These are phyloP conservation scores for Mythimna ferrago DNA, from an alignment of 2,888 invertebrate genomes.

Conservation along the genomic window DNA sequence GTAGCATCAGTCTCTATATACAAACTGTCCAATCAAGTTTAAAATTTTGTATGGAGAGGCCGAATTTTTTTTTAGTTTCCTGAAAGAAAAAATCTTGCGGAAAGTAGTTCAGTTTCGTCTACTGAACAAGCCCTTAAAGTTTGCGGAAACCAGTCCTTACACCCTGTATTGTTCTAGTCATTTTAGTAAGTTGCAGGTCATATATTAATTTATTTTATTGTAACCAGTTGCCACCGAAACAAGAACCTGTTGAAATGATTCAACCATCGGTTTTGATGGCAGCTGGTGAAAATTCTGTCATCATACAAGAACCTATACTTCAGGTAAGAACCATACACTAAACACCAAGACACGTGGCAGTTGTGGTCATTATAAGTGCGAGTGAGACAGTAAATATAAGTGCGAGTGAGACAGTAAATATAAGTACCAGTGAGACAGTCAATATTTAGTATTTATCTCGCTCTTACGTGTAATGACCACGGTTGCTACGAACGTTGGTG, in stretches of 20 bases:
- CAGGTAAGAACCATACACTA: constrained; percentile 70
- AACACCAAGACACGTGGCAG: neutral
- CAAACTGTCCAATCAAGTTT: too few species aligned
- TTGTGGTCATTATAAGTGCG: neutral
- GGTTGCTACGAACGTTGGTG: too few species aligned
- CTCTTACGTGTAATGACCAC: too few species aligned
- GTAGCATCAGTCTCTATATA: too few species aligned
- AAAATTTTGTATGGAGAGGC: too few species aligned
- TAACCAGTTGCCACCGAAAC: constrained; percentile 75
- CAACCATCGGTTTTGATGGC: constrained; percentile 76
- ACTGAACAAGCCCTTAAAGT: too few species aligned
- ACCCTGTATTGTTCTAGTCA: neutral
- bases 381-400: neutral
- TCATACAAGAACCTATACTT: constrained; percentile 84
- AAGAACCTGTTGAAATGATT: constrained; percentile 77
- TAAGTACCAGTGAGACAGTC: neutral
- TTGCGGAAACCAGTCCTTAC: too few species aligned
- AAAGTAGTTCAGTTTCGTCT: too few species aligned
- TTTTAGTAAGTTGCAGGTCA: neutral
- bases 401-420: too few species aligned
- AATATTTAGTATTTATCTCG: neutral
- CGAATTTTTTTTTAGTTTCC: too few species aligned
- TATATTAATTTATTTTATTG: constrained; percentile 21
- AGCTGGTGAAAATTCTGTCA: constrained; percentile 75
- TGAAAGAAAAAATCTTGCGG: too few species aligned